A percentile compares a stretch with the other conserved stretches of the same genome.
phyloP scores from a whole-genome alignment of 2,888 invertebrate genomes.

The Caenorhabditis becei region DNA sequence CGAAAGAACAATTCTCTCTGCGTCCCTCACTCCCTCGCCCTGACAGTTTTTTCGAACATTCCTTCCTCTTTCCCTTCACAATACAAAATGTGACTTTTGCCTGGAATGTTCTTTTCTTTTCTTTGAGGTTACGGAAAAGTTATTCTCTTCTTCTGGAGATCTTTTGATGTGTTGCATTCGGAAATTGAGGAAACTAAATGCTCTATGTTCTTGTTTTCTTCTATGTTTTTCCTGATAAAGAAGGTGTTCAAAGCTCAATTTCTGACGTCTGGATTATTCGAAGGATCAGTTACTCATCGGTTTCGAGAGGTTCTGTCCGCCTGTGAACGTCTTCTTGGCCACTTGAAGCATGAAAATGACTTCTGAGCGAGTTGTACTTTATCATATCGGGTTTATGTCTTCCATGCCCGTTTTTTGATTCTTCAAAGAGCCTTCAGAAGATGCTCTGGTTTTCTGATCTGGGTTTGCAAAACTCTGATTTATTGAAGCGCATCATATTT shows the following conservation, averaged over 20 bases:
- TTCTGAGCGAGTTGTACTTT: too few species aligned
- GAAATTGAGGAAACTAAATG: conserved; percentile 37
- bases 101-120: conserved; percentile 24
- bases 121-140: neutral
- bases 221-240: neutral
- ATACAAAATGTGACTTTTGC: conserved; percentile 34
- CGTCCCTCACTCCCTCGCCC: neutral
- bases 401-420: too few species aligned
- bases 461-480: too few species aligned
- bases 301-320: too few species aligned
- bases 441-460: too few species aligned
- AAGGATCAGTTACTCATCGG: conserved; percentile 9
- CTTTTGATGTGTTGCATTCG: conserved; percentile 12
- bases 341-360: too few species aligned
- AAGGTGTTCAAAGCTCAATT: conserved; percentile 13
- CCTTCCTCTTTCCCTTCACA: conserved; percentile 2
- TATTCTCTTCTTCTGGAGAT: neutral
- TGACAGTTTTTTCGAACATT: conserved; percentile 33
- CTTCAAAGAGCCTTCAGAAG: too few species aligned
- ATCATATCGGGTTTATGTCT: too few species aligned
- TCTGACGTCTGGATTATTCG: conserved; percentile 4
- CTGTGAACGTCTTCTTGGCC: too few species aligned
- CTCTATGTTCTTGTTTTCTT: conserved; percentile 1
- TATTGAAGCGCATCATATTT: too few species aligned
- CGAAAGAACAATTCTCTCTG: neutral